phyloP scores from a whole-genome alignment of 2,797 vertebrate species.

The Psittacula derbiana region DNA sequence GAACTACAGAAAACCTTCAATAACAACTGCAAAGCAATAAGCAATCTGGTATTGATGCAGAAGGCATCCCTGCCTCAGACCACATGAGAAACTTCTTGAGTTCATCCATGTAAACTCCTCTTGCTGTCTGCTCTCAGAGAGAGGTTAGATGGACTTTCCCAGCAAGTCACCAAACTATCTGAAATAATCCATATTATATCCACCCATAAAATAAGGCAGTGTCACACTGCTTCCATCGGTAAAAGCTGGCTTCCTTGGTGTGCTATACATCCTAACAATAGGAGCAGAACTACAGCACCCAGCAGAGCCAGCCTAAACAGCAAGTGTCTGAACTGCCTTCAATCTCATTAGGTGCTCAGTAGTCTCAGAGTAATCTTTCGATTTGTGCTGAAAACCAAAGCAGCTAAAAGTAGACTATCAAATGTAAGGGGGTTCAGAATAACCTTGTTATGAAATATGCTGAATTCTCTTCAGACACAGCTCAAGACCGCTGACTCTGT shows the following conservation, averaged over 20 bases:
- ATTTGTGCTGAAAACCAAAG: background rate
- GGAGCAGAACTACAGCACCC: background rate
- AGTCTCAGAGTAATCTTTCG: background rate
- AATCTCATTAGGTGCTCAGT: background rate
- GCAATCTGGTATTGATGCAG: accelerated
- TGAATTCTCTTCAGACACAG: background rate
- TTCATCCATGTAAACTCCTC: background rate
- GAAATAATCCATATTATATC: background rate
- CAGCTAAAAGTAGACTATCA: background rate
- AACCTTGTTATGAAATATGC: background rate
- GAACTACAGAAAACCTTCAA: background rate
- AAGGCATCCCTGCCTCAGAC: background rate
- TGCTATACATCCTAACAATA: background rate
- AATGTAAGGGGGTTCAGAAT: background rate
- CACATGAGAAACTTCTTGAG: background rate
- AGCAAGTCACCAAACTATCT: background rate
- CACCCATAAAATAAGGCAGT: background rate
- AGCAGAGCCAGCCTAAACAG: background rate
- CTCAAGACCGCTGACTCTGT: background rate
- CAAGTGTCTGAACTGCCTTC: background rate
- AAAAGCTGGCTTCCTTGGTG: background rate
- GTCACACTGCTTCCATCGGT: background rate
- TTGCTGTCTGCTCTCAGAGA: background rate
- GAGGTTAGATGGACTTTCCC: background rate
- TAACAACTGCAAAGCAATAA: background rate